A percentile compares a stretch with the other conserved stretches of the same genome.
phyloP scores from a whole-genome alignment of 2,113 vertebrate species.

The Microcebus murinus region DNA sequence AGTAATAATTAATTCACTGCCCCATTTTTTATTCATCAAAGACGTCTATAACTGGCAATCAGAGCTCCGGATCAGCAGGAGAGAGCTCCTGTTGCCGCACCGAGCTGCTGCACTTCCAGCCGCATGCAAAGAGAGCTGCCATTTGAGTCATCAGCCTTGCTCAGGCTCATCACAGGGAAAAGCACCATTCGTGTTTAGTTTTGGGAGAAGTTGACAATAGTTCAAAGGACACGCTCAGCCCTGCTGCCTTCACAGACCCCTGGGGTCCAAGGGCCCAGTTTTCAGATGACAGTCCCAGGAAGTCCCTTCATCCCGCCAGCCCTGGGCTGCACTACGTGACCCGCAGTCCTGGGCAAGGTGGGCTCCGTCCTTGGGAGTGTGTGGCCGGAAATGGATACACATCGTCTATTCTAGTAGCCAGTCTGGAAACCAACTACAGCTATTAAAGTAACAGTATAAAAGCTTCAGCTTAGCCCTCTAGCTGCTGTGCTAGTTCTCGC shows the following conservation, averaged over 20 bases:
- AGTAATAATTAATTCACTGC: slow-evolving; percentile 66
- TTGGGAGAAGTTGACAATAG: background rate
- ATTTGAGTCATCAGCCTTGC: background rate
- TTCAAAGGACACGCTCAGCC: slow-evolving; percentile 51
- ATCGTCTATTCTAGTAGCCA: background rate
- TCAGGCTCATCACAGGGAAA: slow-evolving; percentile 56
- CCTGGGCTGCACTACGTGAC: background rate
- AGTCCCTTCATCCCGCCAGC: background rate
- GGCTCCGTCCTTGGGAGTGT: background rate
- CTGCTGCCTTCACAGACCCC: slow-evolving; percentile 31
- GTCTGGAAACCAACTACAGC: background rate
- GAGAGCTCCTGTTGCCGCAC: background rate
- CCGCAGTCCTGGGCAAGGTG: background rate
- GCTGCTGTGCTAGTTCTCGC: background rate
- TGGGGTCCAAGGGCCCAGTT: background rate
- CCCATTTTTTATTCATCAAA: slow-evolving; percentile 78
- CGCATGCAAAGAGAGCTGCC: slow-evolving; percentile 55
- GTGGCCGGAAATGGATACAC: background rate
- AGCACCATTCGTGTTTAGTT: background rate
- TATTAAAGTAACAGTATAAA: background rate
- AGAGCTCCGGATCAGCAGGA: slow-evolving; percentile 54
- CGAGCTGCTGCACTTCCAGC: background rate
- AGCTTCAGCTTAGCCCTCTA: background rate
- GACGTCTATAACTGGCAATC: slow-evolving; percentile 56
- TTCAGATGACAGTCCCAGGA: slow-evolving; percentile 34